Percentiles rank a stretch among this genome's conserved stretches.
These are phyloP conservation scores for Leptothorax acervorum DNA, from an alignment of 2,888 invertebrate species.

Conservation along the genomic window DNA sequence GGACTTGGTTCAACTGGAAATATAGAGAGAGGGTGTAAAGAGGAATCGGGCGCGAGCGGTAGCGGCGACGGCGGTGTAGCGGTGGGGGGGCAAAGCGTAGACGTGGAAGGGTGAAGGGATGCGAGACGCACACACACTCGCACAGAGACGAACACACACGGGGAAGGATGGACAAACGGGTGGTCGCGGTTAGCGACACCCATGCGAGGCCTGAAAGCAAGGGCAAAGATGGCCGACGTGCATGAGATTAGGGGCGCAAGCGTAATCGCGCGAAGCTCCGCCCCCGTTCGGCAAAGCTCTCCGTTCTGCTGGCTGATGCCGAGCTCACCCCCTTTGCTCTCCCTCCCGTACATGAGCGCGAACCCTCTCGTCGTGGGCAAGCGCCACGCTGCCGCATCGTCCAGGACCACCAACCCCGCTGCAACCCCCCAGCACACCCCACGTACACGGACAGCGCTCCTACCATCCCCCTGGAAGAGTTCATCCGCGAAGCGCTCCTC, in stretches of 20 bases:
- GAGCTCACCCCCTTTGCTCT: conserved; percentile 48
- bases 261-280: conserved; percentile 72
- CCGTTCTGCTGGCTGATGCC: conserved; percentile 63
- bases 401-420: conserved; percentile 62
- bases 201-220: conserved; percentile 76
- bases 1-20: conserved; percentile 40
- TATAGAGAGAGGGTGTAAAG: conserved; percentile 53
- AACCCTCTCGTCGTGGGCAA: conserved; percentile 70
- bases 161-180: conserved; percentile 75
- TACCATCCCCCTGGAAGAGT: conserved; percentile 71
- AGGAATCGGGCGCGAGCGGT: conserved; percentile 46
- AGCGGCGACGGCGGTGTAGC: background rate
- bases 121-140: conserved; percentile 1
- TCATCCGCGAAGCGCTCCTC: conserved; percentile 80
- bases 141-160: conserved; percentile 55
- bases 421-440: conserved; percentile 52
- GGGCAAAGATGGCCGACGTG: conserved; percentile 82
- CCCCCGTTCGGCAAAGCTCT: conserved; percentile 63
- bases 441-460: conserved; percentile 56
- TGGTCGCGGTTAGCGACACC: conserved; percentile 82
- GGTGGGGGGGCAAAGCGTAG: conserved; percentile 48
- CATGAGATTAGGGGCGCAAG: conserved; percentile 75
- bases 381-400: conserved; percentile 64
- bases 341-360: conserved; percentile 47
- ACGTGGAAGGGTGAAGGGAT: conserved; percentile 47